phyloP scores from a whole-genome alignment of 53 echinoderm and acorn worm species.

The Echinarachnius parma region DNA sequence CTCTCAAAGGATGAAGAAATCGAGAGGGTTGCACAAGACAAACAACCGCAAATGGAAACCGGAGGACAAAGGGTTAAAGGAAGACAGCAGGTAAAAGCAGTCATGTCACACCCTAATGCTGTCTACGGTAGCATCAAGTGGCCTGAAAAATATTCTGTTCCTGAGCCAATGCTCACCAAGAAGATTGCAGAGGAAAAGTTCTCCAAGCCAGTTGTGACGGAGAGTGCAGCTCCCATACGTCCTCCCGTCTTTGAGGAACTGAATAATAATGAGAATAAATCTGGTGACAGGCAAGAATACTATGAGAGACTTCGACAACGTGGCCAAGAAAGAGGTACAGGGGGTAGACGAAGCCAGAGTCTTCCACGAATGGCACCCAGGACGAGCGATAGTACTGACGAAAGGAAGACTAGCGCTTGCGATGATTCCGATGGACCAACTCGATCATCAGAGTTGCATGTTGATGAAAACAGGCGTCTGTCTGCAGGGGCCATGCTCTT shows the following conservation, averaged over 20 bases:
- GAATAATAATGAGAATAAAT: constrained; percentile 11
- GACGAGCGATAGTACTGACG: not conserved
- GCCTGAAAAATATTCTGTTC: constrained; percentile 11
- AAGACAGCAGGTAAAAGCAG: not conserved
- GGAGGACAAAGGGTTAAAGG: not conserved
- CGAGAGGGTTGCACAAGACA: not conserved
- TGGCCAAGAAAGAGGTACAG: constrained; percentile 21
- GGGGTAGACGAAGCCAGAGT: constrained; percentile 53
- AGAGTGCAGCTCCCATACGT: not conserved
- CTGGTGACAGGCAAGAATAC: constrained; percentile 48
- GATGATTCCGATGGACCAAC: not conserved
- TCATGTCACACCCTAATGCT: not conserved
- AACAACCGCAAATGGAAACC: not conserved
- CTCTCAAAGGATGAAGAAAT: constrained; percentile 38
- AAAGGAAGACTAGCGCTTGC: too few relatives aligned
- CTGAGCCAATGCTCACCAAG: not conserved
- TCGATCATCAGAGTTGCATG: not conserved
- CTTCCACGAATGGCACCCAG: constrained; percentile 43
- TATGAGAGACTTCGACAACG: constrained; percentile 62
- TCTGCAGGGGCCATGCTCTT: constrained; percentile 61
- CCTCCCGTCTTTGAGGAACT: constrained; percentile 17
- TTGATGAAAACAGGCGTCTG: constrained; percentile 9
- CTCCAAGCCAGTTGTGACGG: not conserved
- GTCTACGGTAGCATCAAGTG: constrained; percentile 27
- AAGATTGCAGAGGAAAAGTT: not conserved